Percentiles rank a stretch among this genome's conserved stretches.
phyloP scores from a whole-genome alignment of 2,888 invertebrate genomes.

The Hermodice carunculata region DNA sequence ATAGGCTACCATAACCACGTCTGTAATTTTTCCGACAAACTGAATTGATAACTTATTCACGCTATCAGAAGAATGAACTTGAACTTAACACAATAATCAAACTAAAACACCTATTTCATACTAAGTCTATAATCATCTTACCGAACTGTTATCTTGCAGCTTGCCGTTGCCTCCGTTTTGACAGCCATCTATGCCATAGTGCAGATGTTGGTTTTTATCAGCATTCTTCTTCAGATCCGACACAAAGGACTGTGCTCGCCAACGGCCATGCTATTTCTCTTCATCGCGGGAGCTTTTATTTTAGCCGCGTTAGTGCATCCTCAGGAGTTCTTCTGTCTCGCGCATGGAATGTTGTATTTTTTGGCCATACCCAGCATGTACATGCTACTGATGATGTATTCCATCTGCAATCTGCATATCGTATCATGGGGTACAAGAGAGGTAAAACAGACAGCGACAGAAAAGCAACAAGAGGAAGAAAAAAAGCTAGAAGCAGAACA shows the following conservation, averaged over 20 bases:
- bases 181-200: conserved; percentile 49
- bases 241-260: conserved; percentile 90
- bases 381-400: conserved; percentile 34
- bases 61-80: too few species aligned
- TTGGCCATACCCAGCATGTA: conserved; percentile 85
- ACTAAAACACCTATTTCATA: too few species aligned
- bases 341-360: conserved; percentile 82
- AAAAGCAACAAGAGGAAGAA: conserved; percentile 11
- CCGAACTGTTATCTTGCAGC: too few species aligned
- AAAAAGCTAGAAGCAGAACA: not conserved
- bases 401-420: conserved; percentile 32
- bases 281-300: conserved; percentile 90
- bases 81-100: too few species aligned
- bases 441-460: conserved; percentile 13
- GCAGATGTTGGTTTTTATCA: conserved; percentile 54
- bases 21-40: too few species aligned
- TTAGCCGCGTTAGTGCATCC: conserved; percentile 98
- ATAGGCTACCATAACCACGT: too few species aligned
- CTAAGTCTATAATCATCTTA: too few species aligned
- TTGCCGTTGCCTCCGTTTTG: conserved; percentile 70
- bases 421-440: conserved; percentile 38
- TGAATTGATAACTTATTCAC: too few species aligned
- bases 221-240: conserved; percentile 79
- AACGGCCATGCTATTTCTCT: conserved; percentile 48
- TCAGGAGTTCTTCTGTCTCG: conserved; percentile 76